phyloP scores from a whole-genome alignment of 2,888 invertebrate species.

The Chaetogeoica ovagalla region DNA sequence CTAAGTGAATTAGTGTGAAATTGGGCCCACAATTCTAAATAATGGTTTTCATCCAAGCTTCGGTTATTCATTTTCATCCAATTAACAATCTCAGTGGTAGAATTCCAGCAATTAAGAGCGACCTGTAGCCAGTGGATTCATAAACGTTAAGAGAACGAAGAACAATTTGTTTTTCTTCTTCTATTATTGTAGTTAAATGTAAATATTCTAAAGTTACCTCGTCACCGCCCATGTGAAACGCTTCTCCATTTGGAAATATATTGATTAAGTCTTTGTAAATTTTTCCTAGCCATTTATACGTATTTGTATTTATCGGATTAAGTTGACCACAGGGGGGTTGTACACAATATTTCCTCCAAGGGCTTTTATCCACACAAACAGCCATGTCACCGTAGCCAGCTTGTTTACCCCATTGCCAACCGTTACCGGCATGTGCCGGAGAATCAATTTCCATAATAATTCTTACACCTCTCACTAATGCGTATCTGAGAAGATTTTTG shows the following conservation, averaged over 20 bases:
- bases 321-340: conserved; percentile 86
- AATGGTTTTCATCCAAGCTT: conserved; percentile 65
- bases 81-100: conserved; percentile 68
- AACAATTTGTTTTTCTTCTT: neutral
- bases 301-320: conserved; percentile 74
- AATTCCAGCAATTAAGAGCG: conserved; percentile 75
- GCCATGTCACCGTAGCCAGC: conserved; percentile 68
- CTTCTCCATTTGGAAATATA: conserved; percentile 64
- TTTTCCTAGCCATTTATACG: conserved; percentile 70
- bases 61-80: conserved; percentile 68
- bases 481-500: conserved; percentile 71
- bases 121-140: conserved; percentile 61
- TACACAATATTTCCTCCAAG: conserved; percentile 74
- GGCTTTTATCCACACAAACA: conserved; percentile 69
- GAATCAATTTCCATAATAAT: conserved; percentile 87
- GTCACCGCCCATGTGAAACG: conserved; percentile 83
- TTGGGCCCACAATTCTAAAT: conserved; percentile 73
- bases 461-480: conserved; percentile 77
- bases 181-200: neutral
- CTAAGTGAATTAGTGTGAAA: conserved; percentile 69
- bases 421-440: conserved; percentile 79
- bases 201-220: conserved; percentile 55
- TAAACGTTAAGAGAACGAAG: neutral
- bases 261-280: conserved; percentile 72
- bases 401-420: conserved; percentile 79